phyloP scores from a whole-genome alignment of 2,113 vertebrate genomes.

The Paratilapia polleni region DNA sequence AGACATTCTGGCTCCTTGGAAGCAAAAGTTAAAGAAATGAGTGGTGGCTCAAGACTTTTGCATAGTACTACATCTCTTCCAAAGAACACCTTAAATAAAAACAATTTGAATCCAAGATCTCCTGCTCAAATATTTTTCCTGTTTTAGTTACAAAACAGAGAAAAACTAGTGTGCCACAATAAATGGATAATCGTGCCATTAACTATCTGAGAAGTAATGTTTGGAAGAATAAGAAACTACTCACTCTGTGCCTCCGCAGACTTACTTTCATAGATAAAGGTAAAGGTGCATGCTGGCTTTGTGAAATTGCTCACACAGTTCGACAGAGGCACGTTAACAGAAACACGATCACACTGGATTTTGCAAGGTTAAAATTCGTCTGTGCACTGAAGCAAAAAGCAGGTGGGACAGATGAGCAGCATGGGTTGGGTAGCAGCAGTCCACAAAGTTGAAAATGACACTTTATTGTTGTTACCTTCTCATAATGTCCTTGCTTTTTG shows the following conservation, averaged over 20 bases:
- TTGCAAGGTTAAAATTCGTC: conserved; percentile 1
- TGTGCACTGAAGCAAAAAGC: neutral
- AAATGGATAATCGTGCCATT: neutral
- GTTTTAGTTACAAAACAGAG: accelerated
- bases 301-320: neutral
- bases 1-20: neutral
- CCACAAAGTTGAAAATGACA: neutral
- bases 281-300: neutral
- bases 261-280: neutral
- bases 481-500: neutral
- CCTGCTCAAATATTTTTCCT: neutral
- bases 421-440: neutral
- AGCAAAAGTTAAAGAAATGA: neutral
- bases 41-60: neutral
- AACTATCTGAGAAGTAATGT: neutral
- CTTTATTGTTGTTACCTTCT: neutral
- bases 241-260: neutral
- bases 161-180: neutral
- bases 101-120: neutral
- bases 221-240: neutral
- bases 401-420: neutral
- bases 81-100: neutral
- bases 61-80: neutral
- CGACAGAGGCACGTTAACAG: neutral
- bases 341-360: neutral